Evolutionary conservation across 1,140 invertebrate genomes (phyloP).

Genomic region (Heliconius himera): DNA sequence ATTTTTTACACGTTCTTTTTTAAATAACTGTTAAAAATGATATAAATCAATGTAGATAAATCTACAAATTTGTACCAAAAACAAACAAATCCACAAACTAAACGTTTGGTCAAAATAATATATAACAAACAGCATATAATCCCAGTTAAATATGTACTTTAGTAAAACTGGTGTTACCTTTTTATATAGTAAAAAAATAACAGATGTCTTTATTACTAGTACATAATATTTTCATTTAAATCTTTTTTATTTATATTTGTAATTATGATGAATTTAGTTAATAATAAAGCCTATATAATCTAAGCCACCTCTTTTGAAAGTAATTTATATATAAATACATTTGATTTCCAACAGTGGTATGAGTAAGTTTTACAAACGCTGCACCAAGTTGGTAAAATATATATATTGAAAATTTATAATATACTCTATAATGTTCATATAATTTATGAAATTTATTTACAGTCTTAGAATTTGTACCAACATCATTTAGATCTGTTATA

Average conservation of each 20-base stretch:
- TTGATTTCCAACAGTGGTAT: constrained; percentile 7
- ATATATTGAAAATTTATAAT: constrained; percentile 42
- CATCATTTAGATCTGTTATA: constrained; percentile 59
- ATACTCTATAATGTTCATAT: constrained; percentile 43
- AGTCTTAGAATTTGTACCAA: constrained; percentile 78
- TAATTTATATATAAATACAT: constrained; percentile 6
- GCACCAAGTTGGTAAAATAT: constrained; percentile 38
- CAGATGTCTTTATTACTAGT: not conserved
- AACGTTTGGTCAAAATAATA: not conserved
- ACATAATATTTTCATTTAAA: not conserved
- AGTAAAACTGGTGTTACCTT: not conserved
- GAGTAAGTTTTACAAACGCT: constrained; percentile 22
- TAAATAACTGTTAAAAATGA: not conserved
- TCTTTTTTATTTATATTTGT: constrained; percentile 6
- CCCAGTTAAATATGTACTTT: not conserved
- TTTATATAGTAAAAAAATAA: not conserved
- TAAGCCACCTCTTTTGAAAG: constrained; percentile 10
- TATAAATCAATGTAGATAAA: not conserved
- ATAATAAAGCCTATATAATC: not conserved
- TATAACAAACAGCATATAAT: not conserved
- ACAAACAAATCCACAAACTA: constrained; percentile 16
- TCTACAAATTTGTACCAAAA: constrained; percentile 17
- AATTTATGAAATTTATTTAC: constrained; percentile 56
- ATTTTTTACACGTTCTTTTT: not conserved
- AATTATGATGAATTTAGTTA: not conserved